phyloP scores from a whole-genome alignment of 2,113 vertebrate species.

The Cyphomyrus plagiostoma region DNA sequence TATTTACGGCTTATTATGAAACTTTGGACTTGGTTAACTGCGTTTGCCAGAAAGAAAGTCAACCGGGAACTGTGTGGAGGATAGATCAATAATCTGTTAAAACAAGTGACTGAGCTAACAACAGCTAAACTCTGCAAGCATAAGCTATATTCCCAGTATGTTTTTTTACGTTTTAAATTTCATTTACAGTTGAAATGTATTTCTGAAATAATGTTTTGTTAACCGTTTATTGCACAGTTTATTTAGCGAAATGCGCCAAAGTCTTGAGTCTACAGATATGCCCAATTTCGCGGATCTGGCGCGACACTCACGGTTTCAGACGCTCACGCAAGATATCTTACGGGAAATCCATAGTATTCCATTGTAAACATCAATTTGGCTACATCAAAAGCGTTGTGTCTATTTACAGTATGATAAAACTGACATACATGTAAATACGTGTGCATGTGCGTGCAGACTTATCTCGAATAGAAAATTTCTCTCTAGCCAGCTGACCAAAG shows the following conservation, averaged over 20 bases:
- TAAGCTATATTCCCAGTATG: not conserved
- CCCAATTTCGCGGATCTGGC: not conserved
- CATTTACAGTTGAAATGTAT: not conserved
- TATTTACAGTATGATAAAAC: not conserved
- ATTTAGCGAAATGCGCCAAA: not conserved
- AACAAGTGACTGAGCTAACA: not conserved
- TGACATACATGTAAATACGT: not conserved
- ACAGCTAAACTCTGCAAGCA: not conserved
- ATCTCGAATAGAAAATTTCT: not conserved
- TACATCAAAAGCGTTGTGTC: not conserved
- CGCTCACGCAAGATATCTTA: not conserved
- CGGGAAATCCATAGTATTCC: not conserved
- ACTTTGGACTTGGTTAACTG: not conserved
- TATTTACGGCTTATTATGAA: not conserved
- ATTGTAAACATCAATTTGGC: not conserved
- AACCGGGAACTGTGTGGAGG: not conserved
- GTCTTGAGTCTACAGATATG: not conserved
- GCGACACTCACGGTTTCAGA: not conserved
- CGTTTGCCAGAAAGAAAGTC: not conserved
- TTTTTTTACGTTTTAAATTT: not conserved
- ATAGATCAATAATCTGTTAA: not conserved
- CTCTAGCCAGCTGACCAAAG: not conserved
- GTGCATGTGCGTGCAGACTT: not conserved
- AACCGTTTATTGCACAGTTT: not conserved
- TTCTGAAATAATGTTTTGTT: not conserved